Conservation (phyloP, 2,888 invertebrate genomes). For the Germaria angustata region DNA sequence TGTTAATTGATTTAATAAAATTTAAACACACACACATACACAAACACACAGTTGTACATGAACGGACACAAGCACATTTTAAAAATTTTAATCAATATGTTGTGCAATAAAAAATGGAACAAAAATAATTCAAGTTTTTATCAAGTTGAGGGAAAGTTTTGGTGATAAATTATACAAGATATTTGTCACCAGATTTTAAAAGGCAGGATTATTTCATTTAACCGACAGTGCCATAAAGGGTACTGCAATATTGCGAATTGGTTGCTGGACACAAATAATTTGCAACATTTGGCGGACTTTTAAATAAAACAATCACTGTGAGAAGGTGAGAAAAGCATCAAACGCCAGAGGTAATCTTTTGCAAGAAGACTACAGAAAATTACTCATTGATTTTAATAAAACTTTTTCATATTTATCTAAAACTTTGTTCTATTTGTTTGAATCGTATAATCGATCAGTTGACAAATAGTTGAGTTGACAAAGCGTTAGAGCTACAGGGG, state of each 20-base stretch:
- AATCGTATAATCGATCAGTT: too few species aligned
- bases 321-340: too few species aligned
- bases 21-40: not conserved
- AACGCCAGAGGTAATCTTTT: too few species aligned
- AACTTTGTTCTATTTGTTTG: too few species aligned
- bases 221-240: not conserved
- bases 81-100: not conserved
- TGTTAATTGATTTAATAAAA: conserved; percentile 61
- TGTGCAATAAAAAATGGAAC: not conserved
- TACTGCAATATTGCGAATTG: not conserved
- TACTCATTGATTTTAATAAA: too few species aligned
- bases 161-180: not conserved
- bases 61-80: not conserved
- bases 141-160: not conserved
- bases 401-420: too few species aligned
- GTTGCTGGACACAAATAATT: too few species aligned
- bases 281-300: too few species aligned
- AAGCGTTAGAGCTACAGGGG: too few species aligned
- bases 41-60: not conserved
- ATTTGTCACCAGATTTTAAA: not conserved
- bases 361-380: too few species aligned
- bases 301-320: too few species aligned
- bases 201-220: not conserved
- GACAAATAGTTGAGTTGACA: too few species aligned
- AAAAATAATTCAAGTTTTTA: conserved; percentile 11